Base-by-base conservation (phyloP, 2,113 vertebrate species). In the Strix aluco region DNA sequence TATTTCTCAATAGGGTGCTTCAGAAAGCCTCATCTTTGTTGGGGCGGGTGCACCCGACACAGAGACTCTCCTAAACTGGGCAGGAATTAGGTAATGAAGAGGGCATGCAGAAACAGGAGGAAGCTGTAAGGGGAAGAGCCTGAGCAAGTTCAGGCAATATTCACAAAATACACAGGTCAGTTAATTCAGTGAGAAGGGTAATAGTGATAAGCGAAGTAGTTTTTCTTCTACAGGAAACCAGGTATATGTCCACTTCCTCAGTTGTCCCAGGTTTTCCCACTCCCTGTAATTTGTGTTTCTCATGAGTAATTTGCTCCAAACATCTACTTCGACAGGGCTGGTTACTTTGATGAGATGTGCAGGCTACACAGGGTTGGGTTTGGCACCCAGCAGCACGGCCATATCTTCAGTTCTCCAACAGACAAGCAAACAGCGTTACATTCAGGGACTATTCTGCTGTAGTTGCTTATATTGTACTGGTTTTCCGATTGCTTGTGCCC, bases 371-470 rank as follows among this genome's bases (percentile, higher is more conserved):
- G 34, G 4, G 20, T 4, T 4, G 14, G 32, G 46, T 19, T 27
- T 2, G 22, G 23, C 6, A 27, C 10, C 19, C 55, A 10, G 14
- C 1, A 1, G 26, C 1, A 1, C 0, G 26, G 6, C 21, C 3
- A 4, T 0, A 8, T 0, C 12, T 26, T 26, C 59, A 2, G 14
- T 12, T 40, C 19, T 11, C 36, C 25, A 4, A 3, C 2, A 1
- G 10, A 7, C 0, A 3, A 21, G 47, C 9, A 5, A 32, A 18
- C 2, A 3, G 7, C 3, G 2, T 5, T 0, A 9, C 5, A 0
- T 4, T 19, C 14, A 4, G 15, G 6, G 14, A 1, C 9, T 20
- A 0, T 5, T 32, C 30, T 9, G 13, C n/a, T 7, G 36, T 1
- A 6, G 17, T 6, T 6, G 10, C 27, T 29, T 5, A 6, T 1